Conservation (phyloP, 92 coral and sea anemone species). For the Meandrina meandrites region DNA sequence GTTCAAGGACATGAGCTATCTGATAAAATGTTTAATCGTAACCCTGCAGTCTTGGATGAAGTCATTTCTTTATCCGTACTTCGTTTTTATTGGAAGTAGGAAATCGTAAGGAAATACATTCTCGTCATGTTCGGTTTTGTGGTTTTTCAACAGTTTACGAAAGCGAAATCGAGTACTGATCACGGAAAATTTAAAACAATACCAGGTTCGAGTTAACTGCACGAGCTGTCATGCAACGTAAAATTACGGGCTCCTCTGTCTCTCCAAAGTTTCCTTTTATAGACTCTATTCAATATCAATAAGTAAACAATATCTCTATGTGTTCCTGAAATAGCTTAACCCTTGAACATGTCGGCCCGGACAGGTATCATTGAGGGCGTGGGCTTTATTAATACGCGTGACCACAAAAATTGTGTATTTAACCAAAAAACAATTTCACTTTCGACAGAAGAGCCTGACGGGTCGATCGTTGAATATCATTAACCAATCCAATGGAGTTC, state of each 20-base stretch:
- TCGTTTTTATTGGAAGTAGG: background rate
- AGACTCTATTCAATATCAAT: background rate
- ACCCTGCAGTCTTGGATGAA: background rate
- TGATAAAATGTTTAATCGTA: background rate
- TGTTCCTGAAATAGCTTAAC: constrained; percentile 25
- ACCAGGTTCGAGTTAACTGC: background rate
- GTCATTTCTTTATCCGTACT: background rate
- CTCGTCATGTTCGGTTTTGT: constrained; percentile 3
- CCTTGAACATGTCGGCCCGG: constrained; percentile 2
- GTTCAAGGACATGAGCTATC: background rate
- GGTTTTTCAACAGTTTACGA: background rate
- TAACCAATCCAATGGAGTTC: constrained; percentile 18
- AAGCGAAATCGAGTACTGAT: background rate
- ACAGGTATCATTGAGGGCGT: constrained; percentile 5
- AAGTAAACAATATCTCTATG: constrained; percentile 4
- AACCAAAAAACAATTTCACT: constrained; percentile 26
- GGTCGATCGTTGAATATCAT: background rate
- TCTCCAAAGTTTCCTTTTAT: constrained; percentile 10
- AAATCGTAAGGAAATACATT: constrained; percentile 2
- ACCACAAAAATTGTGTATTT: constrained; percentile 28
- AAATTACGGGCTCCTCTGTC: constrained; percentile 11
- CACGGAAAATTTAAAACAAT: background rate
- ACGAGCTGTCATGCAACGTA: background rate
- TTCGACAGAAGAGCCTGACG: constrained; percentile 13
- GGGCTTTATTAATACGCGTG: constrained; percentile 9